Evolutionary conservation across 2,797 vertebrate genomes (phyloP).

Genomic region (Peromyscus melanophrys): DNA sequence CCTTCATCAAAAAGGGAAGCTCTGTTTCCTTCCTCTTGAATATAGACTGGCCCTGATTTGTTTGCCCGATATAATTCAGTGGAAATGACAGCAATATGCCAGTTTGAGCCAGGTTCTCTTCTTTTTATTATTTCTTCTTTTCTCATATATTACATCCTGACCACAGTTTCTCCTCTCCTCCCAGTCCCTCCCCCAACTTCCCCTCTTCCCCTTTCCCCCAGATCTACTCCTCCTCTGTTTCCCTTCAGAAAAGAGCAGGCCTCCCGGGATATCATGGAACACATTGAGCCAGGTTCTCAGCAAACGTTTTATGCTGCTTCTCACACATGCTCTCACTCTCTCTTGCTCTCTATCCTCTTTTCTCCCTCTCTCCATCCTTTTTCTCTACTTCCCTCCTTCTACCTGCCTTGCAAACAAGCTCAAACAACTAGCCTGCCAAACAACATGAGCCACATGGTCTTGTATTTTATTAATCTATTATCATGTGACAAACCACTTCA

Average conservation of each 20-base stretch:
- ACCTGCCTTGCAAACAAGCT: neutral
- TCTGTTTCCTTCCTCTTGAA: neutral
- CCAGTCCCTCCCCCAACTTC: neutral
- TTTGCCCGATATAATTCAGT: neutral
- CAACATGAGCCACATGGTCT: neutral
- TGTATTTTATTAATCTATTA: neutral
- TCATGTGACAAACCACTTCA: slow-evolving; percentile 12
- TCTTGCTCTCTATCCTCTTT: neutral
- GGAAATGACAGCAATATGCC: neutral
- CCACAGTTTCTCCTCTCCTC: neutral
- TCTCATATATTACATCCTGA: neutral
- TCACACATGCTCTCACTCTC: neutral
- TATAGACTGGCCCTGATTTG: neutral
- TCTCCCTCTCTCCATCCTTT: neutral
- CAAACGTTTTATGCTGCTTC: neutral
- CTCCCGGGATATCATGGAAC: neutral
- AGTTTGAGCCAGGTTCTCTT: neutral
- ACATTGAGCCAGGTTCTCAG: neutral
- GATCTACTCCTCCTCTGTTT: neutral
- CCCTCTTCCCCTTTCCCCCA: neutral
- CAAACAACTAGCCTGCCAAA: neutral
- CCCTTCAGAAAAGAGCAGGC: neutral
- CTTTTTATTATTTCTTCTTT: neutral
- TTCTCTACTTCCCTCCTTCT: neutral
- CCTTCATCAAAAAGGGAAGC: neutral